A percentile compares a stretch with the other conserved stretches of the same genome.
phyloP scores from a whole-genome alignment of 2,888 invertebrate genomes.

The Megaustenia siamemsis region DNA sequence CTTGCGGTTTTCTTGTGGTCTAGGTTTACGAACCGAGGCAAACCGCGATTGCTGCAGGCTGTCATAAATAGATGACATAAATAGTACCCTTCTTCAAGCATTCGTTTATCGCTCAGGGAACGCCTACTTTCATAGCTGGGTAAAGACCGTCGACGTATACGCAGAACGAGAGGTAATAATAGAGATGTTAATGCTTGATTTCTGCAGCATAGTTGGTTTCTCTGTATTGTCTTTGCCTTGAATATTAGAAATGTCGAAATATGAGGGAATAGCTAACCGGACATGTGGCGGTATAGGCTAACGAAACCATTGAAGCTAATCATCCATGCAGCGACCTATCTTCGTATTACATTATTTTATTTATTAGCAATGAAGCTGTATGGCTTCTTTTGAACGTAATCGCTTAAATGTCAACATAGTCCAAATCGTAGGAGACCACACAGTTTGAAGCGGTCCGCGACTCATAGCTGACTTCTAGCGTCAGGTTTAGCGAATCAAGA shows the following conservation, averaged over 20 bases:
- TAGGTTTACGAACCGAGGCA: conserved; percentile 18
- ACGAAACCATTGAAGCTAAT: too few relatives aligned
- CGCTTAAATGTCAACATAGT: too few relatives aligned
- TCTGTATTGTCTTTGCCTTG: background rate
- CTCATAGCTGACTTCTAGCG: too few relatives aligned
- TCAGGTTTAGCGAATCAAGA: too few relatives aligned
- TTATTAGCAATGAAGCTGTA: too few relatives aligned
- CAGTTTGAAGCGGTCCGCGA: too few relatives aligned
- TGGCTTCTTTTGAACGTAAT: too few relatives aligned
- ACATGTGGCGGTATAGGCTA: too few relatives aligned
- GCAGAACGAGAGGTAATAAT: conserved; percentile 3
- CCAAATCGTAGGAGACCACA: too few relatives aligned
- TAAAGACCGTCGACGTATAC: background rate
- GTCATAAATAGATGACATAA: conserved; percentile 33
- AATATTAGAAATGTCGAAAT: background rate
- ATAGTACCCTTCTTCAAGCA: conserved; percentile 48
- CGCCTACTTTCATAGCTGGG: conserved; percentile 44
- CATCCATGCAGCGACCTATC: too few relatives aligned
- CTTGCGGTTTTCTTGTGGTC: conserved; percentile 31
- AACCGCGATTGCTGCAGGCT: conserved; percentile 22
- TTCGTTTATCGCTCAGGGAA: conserved; percentile 25
- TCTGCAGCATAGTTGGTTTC: background rate
- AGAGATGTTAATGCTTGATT: conserved; percentile 25
- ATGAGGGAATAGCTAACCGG: background rate
- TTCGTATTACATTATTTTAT: too few relatives aligned